Conservation (phyloP, 2,113 vertebrate species). For the Nanger granti region DNA sequence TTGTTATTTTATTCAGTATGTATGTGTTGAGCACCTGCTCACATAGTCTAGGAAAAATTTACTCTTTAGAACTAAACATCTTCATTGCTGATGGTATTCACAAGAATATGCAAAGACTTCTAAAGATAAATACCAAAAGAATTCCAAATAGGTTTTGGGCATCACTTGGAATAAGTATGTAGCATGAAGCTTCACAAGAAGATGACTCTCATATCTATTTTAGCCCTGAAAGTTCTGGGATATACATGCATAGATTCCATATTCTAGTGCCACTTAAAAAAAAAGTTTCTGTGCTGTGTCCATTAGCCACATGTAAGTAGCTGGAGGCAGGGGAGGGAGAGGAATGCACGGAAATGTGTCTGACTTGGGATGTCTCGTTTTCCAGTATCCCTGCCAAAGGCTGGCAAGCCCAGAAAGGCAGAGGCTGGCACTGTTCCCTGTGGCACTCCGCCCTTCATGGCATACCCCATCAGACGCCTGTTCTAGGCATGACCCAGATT, state of each 20-base stretch:
- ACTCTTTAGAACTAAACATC: background rate
- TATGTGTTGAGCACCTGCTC: background rate
- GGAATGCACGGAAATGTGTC: conserved; percentile 60
- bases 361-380: conserved; percentile 61
- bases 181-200: background rate
- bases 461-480: conserved; percentile 49
- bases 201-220: background rate
- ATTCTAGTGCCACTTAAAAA: background rate
- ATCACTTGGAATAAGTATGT: background rate
- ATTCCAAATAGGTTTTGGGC: background rate
- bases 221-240: background rate
- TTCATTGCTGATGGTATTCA: background rate
- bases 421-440: conserved; percentile 40
- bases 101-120: background rate
- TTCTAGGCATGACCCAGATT: conserved; percentile 57
- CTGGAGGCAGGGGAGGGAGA: conserved; percentile 34
- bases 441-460: background rate
- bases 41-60: background rate
- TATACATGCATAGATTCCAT: background rate
- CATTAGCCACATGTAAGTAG: conserved; percentile 42
- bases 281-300: background rate
- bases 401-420: conserved; percentile 64
- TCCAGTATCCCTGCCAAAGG: conserved; percentile 57
- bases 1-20: background rate
- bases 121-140: background rate